Conservation (phyloP, 1,140 invertebrate genomes). For the Micrasema longulum region DNA sequence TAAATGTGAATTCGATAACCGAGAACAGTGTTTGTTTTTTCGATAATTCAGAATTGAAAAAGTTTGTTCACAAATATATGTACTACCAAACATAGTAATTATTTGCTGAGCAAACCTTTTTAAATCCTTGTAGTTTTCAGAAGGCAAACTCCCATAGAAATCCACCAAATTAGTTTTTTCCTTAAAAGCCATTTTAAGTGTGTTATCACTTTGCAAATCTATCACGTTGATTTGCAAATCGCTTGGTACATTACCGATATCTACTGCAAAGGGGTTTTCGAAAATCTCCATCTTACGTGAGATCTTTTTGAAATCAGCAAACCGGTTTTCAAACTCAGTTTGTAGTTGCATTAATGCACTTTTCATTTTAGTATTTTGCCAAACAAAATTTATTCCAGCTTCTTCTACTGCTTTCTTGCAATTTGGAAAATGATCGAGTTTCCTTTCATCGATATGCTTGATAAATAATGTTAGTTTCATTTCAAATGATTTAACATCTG, state of each 20-base stretch:
- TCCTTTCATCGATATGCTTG: constrained; percentile 39
- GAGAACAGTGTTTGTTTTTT: constrained; percentile 44
- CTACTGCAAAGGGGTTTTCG: constrained; percentile 33
- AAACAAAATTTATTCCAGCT: constrained; percentile 43
- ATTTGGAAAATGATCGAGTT: constrained; percentile 42
- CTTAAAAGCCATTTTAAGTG: constrained; percentile 43
- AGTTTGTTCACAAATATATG: constrained; percentile 36
- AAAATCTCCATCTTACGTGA: constrained; percentile 40
- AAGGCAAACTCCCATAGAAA: constrained; percentile 44
- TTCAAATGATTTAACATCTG: constrained; percentile 32
- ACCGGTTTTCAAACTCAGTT: constrained; percentile 40
- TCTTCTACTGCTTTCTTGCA: constrained; percentile 42
- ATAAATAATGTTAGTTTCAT: constrained; percentile 39
- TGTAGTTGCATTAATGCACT: constrained; percentile 45
- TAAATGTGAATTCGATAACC: constrained; percentile 41
- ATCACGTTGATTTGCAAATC: constrained; percentile 48
- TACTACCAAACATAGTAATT: constrained; percentile 41
- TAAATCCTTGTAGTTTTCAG: constrained; percentile 40
- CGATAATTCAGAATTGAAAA: constrained; percentile 42
- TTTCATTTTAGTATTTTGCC: constrained; percentile 48
- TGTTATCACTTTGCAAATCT: constrained; percentile 44
- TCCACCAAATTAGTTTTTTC: constrained; percentile 43
- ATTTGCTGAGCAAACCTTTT: constrained; percentile 42
- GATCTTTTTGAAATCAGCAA: constrained; percentile 40
- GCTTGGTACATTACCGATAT: constrained; percentile 46